Evolutionary conservation across 2,888 invertebrate genomes (phyloP), one percentile per base, ranked within the genome.

Genomic region (Allophyes oxyacanthae): DNA sequence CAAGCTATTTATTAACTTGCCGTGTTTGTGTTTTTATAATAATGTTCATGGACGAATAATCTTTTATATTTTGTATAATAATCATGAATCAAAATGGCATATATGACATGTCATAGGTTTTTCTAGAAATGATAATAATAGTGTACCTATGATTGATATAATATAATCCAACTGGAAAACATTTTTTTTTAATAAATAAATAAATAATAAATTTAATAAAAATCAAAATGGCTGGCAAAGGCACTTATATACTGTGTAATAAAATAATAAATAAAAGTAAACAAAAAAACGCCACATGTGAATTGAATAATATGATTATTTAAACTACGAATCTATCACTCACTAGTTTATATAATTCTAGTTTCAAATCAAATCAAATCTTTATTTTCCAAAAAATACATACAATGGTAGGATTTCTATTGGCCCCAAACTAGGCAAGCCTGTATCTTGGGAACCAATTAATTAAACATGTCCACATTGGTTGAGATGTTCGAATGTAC

Each of bases 231-330:
- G 54, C 37, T 59, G 61, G 58, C 58, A 76, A 76, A 76, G 78
- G 76, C 78, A 77, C 76, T 76, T 77, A 72, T 46, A 64, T 43
- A 70, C 32, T 58, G 69, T 50, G 36, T 74, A 51, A 59, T 55
- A 52, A 33, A 43, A 48, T 42, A 43, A 49, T 51, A 57, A 37
- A 9, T 38, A 41, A 28, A 42, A 48, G 38, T 41, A 38, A 36
- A 48, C 65, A 60, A 59, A 42, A 40, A 38, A 56, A 51, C 33
- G 32, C 20, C 9, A 64, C 52, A 46, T 45, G 2, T 48, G 15
- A 36, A 42, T 41, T 51, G 10, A 44, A 49, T 32, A 8, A 37
- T 15, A 45, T 37, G 51, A 59, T 48, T 48, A 49, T 54, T 62
- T 48, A 13, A 68, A 36, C 54, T 53, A 64, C 26, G 8, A 43